Conservation (phyloP, 2,888 invertebrate genomes). For the Coremacera marginata region DNA sequence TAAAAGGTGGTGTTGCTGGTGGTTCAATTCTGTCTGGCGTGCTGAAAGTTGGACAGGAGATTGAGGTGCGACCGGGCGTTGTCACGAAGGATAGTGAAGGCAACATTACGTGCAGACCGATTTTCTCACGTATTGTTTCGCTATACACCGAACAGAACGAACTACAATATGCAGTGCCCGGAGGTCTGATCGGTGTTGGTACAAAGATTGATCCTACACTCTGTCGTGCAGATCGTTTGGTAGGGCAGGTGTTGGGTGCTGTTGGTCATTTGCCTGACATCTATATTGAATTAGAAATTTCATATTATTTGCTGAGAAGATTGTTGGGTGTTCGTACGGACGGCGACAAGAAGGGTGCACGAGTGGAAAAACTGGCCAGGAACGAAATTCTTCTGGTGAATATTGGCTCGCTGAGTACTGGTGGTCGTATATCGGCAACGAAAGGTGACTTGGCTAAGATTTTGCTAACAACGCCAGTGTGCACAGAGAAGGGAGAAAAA, state of each 20-base stretch:
- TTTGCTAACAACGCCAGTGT: conserved; percentile 95
- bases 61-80: conserved; percentile 96
- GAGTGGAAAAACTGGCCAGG: conserved; percentile 92
- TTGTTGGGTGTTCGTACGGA: conserved; percentile 97
- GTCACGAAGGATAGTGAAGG: conserved; percentile 98
- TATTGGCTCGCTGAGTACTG: conserved; percentile 98
- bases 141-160: conserved; percentile 98
- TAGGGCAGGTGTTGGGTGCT: conserved; percentile 97
- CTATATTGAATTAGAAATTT: conserved; percentile 97
- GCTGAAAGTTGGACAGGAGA: conserved; percentile 97
- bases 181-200: conserved; percentile 99
- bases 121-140: conserved; percentile 96
- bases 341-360: conserved; percentile 98
- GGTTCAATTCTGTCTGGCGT: conserved; percentile 98
- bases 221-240: conserved; percentile 97
- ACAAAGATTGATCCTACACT: conserved; percentile 99
- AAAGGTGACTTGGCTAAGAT: conserved; percentile 98
- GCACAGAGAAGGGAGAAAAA: conserved; percentile 98
- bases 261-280: conserved; percentile 97
- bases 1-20: conserved; percentile 98
- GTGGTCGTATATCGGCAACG: conserved; percentile 94
- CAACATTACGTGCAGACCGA: conserved; percentile 94
- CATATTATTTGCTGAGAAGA: conserved; percentile 95
- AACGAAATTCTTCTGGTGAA: conserved; percentile 96
- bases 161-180: conserved; percentile 98